Conservation (phyloP, 2,888 invertebrate genomes). For the Patella ulyssiponensis region DNA sequence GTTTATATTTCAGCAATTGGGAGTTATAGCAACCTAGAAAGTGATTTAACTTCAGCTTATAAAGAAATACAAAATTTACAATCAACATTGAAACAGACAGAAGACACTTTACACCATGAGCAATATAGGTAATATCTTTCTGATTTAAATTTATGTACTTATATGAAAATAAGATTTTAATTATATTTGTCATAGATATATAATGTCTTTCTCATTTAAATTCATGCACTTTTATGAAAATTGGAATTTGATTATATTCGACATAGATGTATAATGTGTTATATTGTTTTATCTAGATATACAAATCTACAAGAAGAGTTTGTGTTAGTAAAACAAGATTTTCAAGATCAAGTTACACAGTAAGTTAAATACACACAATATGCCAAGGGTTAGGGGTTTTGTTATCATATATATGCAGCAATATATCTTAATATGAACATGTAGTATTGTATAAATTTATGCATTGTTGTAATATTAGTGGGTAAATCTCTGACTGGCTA, state of each 20-base stretch:
- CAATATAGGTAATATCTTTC: neutral
- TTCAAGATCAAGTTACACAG: slow-evolving; percentile 10
- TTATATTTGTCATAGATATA: too few relatives aligned
- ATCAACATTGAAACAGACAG: slow-evolving; percentile 9
- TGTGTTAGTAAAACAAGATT: neutral
- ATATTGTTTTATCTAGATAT: neutral
- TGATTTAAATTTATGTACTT: too few relatives aligned
- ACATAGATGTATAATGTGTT: too few relatives aligned
- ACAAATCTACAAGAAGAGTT: slow-evolving; percentile 4
- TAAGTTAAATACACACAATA: neutral
- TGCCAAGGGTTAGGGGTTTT: neutral
- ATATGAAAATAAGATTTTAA: too few relatives aligned
- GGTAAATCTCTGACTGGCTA: too few relatives aligned
- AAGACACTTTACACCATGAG: neutral
- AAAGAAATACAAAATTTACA: neutral
- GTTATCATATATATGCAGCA: too few relatives aligned
- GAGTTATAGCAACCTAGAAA: neutral
- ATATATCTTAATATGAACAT: too few relatives aligned
- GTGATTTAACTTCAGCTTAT: neutral
- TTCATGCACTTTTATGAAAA: too few relatives aligned
- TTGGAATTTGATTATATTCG: too few relatives aligned
- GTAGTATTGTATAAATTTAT: too few relatives aligned
- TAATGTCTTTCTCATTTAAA: too few relatives aligned
- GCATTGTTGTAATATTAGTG: too few relatives aligned
- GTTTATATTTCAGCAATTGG: neutral